Conservation (phyloP, 2,888 invertebrate genomes). For the Ophonus ardosiacus region DNA sequence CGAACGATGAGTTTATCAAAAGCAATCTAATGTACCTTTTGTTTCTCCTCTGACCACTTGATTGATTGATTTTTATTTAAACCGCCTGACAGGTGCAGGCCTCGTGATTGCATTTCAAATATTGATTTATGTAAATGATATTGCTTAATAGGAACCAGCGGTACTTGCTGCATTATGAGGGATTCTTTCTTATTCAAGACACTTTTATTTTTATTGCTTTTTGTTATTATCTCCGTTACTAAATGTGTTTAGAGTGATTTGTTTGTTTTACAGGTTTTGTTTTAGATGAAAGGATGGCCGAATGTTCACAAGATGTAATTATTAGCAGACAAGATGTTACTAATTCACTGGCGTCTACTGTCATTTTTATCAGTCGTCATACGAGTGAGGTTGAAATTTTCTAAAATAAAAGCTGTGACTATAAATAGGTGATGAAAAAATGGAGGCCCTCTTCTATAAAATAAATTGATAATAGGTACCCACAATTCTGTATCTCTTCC, state of each 20-base stretch:
- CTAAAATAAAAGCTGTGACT: too few relatives aligned
- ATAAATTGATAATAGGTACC: too few relatives aligned
- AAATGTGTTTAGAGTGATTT: slow-evolving; percentile 22
- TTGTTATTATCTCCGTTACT: slow-evolving; percentile 26
- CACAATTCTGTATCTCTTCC: too few relatives aligned
- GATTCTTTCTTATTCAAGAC: slow-evolving; percentile 4
- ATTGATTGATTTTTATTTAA: slow-evolving; percentile 70
- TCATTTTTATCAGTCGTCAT: too few relatives aligned
- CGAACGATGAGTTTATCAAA: slow-evolving; percentile 62
- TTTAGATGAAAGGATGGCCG: slow-evolving; percentile 16
- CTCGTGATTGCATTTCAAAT: slow-evolving; percentile 69
- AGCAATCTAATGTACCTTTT: slow-evolving; percentile 63
- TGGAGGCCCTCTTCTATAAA: too few relatives aligned
- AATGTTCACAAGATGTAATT: slow-evolving; percentile 41
- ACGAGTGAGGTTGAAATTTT: too few relatives aligned
- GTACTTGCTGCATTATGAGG: slow-evolving; percentile 30
- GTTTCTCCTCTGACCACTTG: slow-evolving; percentile 52
- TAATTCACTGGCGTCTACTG: too few relatives aligned
- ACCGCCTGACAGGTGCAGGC: slow-evolving; percentile 69
- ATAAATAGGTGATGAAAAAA: too few relatives aligned
- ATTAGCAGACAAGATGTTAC: background rate
- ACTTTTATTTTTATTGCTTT: slow-evolving; percentile 18
- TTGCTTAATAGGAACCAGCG: slow-evolving; percentile 64
- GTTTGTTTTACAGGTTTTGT: slow-evolving; percentile 31
- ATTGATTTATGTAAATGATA: slow-evolving; percentile 70